These are phyloP conservation scores for Dasyprocta punctata DNA, from an alignment of 2,113 vertebrate species.

Conservation along the genomic window DNA sequence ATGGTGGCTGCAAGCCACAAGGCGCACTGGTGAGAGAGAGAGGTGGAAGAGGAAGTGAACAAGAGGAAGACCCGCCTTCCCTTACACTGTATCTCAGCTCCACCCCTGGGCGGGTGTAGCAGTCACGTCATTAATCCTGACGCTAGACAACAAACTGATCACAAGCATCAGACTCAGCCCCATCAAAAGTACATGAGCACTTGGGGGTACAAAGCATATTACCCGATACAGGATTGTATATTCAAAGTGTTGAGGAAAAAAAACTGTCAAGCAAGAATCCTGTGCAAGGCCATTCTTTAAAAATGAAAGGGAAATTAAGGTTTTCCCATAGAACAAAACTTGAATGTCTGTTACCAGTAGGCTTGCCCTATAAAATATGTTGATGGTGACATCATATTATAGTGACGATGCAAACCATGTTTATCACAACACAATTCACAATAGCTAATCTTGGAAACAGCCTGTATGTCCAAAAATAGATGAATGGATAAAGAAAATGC, in stretches of 20 bases:
- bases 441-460: background rate
- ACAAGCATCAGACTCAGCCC: no score
- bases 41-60: no score
- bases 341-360: background rate
- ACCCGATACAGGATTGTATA: background rate
- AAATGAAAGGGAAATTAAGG: background rate
- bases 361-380: background rate
- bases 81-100: no score
- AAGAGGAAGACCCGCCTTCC: no score
- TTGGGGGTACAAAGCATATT: no score
- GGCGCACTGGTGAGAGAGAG: no score
- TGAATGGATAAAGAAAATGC: background rate
- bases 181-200: no score
- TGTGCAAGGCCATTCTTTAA: background rate
- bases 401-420: background rate
- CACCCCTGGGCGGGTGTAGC: no score
- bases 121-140: no score
- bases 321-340: background rate
- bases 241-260: background rate
- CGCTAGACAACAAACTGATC: no score
- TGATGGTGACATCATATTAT: background rate
- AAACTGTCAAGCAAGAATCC: background rate
- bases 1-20: no score
- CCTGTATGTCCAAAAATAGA: background rate
- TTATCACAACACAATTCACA: background rate